Percentiles rank a stretch among this genome's conserved stretches.
These are phyloP conservation scores for Callionymus lyra DNA, from an alignment of 2,113 vertebrate genomes.

Conservation along the genomic window DNA sequence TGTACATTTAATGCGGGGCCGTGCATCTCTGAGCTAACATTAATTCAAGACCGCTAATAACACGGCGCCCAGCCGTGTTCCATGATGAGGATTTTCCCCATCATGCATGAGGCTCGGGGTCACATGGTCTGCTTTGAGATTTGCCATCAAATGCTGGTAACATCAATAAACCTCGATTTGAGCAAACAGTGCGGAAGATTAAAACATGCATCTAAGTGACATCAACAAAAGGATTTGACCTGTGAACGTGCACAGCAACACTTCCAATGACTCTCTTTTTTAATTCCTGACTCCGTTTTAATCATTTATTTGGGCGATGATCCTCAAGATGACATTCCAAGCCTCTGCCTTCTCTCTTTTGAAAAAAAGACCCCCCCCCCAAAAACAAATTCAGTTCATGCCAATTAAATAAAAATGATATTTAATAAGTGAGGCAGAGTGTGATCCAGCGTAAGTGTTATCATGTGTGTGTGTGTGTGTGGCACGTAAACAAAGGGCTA, in stretches of 20 bases:
- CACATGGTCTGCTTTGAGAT: slow-evolving; percentile 29
- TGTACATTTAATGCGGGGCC: slow-evolving; percentile 21
- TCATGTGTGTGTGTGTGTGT: too few relatives aligned
- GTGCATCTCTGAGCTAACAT: slow-evolving; percentile 26
- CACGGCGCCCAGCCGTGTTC: slow-evolving; percentile 5
- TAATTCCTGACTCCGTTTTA: too few relatives aligned
- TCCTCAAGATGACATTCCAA: too few relatives aligned
- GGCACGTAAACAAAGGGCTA: too few relatives aligned
- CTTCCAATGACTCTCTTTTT: slow-evolving; percentile 35
- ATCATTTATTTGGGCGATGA: too few relatives aligned
- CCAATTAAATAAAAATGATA: too few relatives aligned
- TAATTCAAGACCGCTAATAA: slow-evolving; percentile 23
- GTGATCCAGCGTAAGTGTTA: too few relatives aligned
- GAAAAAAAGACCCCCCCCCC: too few relatives aligned
- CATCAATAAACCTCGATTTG: slow-evolving; percentile 24
- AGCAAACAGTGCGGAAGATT: slow-evolving; percentile 23
- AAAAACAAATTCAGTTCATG: too few relatives aligned
- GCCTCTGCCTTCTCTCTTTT: too few relatives aligned
- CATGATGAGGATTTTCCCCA: slow-evolving; percentile 19
- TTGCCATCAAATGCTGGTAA: slow-evolving; percentile 22
- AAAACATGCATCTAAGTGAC: slow-evolving; percentile 12
- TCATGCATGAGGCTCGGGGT: slow-evolving; percentile 23
- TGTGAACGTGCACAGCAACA: slow-evolving; percentile 24
- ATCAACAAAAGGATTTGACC: slow-evolving; percentile 21
- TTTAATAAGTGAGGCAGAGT: too few relatives aligned